These are phyloP conservation scores for Dasyprocta punctata DNA, from an alignment of 2,113 vertebrate species.

Conservation along the genomic window DNA sequence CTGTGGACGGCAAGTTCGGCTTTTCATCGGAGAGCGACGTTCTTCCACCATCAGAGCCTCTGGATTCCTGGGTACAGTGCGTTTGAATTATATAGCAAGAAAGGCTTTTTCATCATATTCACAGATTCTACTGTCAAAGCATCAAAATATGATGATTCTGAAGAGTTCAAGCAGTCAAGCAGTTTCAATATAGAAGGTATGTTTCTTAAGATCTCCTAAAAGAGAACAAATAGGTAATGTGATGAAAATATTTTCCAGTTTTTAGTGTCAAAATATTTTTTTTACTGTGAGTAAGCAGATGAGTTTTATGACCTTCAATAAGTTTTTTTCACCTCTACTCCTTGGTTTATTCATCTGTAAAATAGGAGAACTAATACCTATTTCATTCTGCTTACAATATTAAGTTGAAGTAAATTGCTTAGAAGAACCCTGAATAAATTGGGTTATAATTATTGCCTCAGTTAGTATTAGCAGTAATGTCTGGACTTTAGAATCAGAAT, in stretches of 20 bases:
- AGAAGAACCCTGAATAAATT: not conserved
- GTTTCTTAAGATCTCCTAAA: slow-evolving; percentile 45
- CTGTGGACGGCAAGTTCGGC: slow-evolving; percentile 90
- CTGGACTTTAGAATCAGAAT: not conserved
- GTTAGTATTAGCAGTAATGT: not conserved
- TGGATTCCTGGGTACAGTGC: slow-evolving; percentile 93
- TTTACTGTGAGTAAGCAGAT: not conserved
- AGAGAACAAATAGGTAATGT: not conserved
- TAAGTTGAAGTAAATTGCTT: not conserved
- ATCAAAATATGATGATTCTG: slow-evolving; percentile 91
- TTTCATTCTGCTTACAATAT: not conserved
- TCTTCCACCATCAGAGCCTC: slow-evolving; percentile 95
- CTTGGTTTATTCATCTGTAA: not conserved
- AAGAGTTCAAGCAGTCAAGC: slow-evolving; percentile 93
- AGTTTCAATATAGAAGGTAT: slow-evolving; percentile 96
- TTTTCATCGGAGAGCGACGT: slow-evolving; percentile 92
- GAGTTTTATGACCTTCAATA: not conserved
- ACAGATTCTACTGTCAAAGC: slow-evolving; percentile 87
- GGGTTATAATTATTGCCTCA: not conserved
- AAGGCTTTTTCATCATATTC: slow-evolving; percentile 93
- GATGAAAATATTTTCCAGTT: not conserved
- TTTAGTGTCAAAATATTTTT: not conserved
- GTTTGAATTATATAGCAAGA: slow-evolving; percentile 93
- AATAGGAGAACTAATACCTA: not conserved
- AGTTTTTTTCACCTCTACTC: not conserved